Base-by-base conservation (phyloP, 2,797 vertebrate species). In the Takifugu ocellatus region DNA sequence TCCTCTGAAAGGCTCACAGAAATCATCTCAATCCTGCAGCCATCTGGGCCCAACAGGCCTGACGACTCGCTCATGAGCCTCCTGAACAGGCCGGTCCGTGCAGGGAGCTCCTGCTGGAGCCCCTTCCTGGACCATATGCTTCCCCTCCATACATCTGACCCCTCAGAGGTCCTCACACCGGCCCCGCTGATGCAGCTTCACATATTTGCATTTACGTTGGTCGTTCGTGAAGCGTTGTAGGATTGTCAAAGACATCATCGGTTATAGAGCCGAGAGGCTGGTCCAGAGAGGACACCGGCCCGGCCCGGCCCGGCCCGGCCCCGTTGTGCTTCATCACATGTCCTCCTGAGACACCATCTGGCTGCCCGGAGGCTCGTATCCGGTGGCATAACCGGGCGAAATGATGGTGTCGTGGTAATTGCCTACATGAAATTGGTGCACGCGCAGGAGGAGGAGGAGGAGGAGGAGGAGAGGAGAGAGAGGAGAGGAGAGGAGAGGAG, bases 41-140 rank as follows among this genome's bases (percentile, higher is more conserved):
- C 81, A 85, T 87, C 83, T 87, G 83, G 74, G 52, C 26, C 42
- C 77, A 81, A 68, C 82, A 78, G 81, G 81, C 43, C 67, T 53
- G 66, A 63, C 59, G 59, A 25, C 56, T 36, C 52, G 63, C 56
- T 17, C 17, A 1, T 17, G 17, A 17, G 4, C 54, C 59, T 64
- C 61, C 24, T 66, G n/a, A 61, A 61, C 26, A 54, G 2, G 39
- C 58, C 46, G 3, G 8, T 45, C 43, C 5, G n/a, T n/a, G 31
- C 5, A 33, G 31, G 31, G 31, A 29, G 5, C 31, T 8, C 31
- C 8, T 9, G 2, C 31, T 29, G 31, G 7, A 10, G 31, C 8
- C 31, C 7, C 8, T 33, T 33, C 49, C 27, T 4, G 27, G 15
- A 14, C 63, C 78, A 70, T 79, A 68, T 81, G 75, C 68, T 29